These are phyloP conservation scores for Spatulosminthurus flaviceps DNA, from an alignment of 2,888 invertebrate genomes.

Conservation along the genomic window DNA sequence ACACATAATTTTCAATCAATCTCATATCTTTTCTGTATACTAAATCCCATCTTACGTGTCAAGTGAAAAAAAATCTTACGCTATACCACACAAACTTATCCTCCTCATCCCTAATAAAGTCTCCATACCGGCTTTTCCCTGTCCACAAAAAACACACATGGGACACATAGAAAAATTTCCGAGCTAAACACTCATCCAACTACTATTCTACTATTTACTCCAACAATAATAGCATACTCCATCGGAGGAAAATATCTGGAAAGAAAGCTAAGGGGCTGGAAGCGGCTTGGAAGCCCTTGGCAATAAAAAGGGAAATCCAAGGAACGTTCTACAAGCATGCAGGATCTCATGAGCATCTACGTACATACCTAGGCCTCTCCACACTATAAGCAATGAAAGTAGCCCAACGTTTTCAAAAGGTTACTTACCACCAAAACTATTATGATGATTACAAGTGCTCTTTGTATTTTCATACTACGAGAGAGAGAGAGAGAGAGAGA, in stretches of 20 bases:
- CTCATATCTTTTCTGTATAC: constrained; percentile 16
- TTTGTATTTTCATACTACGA: no score
- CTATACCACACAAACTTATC: constrained; percentile 25
- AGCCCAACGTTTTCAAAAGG: constrained; percentile 2
- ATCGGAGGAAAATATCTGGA: constrained; percentile 28
- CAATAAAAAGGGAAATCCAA: not conserved
- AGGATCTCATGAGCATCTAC: not conserved
- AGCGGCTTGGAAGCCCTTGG: constrained; percentile 37
- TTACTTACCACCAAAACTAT: not conserved
- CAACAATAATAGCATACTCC: no score
- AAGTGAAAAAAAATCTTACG: constrained; percentile 44
- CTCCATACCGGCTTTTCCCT: not conserved
- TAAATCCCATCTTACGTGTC: constrained; percentile 40
- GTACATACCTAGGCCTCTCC: not conserved
- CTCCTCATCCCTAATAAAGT: not conserved
- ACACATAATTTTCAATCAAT: not conserved
- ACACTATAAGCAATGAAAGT: not conserved
- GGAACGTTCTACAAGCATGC: not conserved
- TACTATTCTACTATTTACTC: no score
- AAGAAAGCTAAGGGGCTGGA: constrained; percentile 30
- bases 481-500: no score
- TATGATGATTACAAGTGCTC: constrained; percentile 7
- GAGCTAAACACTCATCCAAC: no score
- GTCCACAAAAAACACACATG: not conserved
- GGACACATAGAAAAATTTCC: not conserved